phyloP scores from a whole-genome alignment of 2,113 vertebrate species.

The Anoplopoma fimbria region DNA sequence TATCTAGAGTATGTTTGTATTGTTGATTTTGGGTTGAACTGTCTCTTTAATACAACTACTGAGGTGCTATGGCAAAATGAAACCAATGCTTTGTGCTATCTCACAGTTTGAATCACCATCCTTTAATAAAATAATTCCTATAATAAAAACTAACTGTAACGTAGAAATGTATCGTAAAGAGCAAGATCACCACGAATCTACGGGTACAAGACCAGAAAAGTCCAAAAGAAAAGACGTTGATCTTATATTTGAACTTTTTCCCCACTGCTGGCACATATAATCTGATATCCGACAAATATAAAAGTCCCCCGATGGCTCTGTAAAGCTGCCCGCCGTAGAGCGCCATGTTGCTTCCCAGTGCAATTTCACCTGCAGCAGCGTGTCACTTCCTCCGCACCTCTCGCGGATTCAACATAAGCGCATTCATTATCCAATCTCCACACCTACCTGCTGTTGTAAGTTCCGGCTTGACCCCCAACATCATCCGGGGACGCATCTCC shows the following conservation, averaged over 20 bases:
- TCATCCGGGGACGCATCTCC: constrained; percentile 32
- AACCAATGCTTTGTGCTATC: background rate
- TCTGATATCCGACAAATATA: constrained; percentile 11
- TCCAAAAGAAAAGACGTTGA: background rate
- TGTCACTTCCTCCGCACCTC: constrained; percentile 24
- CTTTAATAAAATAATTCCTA: background rate
- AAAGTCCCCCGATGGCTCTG: constrained; percentile 26
- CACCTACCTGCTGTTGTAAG: constrained; percentile 44
- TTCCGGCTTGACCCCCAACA: constrained; percentile 35
- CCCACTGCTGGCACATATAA: constrained; percentile 25
- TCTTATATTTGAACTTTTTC: constrained; percentile 22
- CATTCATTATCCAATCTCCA: constrained; percentile 53
- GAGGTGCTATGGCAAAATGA: background rate
- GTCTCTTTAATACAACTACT: background rate
- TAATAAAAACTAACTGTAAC: background rate
- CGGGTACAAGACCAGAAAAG: background rate
- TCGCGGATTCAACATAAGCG: constrained; percentile 45
- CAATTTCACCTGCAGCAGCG: constrained; percentile 20
- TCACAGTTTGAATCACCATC: background rate
- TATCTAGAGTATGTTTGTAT: background rate
- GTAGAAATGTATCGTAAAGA: constrained; percentile 1
- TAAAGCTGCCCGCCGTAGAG: constrained; percentile 11
- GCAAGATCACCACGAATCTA: background rate
- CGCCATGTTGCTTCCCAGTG: background rate
- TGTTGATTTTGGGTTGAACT: background rate